These are phyloP conservation scores for Uria lomvia DNA, from an alignment of 2,113 vertebrate species.

Conservation along the genomic window DNA sequence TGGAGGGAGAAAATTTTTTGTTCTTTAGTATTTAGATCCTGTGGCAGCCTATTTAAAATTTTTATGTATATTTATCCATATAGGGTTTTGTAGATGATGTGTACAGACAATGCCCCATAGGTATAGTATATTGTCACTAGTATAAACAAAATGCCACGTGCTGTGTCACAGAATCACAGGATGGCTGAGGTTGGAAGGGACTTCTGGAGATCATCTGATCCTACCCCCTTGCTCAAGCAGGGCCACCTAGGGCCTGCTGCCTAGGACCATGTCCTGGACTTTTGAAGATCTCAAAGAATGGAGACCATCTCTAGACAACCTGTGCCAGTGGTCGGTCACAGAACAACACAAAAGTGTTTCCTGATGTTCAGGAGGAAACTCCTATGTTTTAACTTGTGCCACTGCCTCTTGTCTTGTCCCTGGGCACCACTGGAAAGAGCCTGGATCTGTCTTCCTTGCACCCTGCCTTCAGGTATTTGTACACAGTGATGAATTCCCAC, in stretches of 20 bases:
- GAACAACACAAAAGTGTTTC: neutral
- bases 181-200: neutral
- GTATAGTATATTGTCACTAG: neutral
- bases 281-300: neutral
- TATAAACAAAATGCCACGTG: neutral
- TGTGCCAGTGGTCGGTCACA: neutral
- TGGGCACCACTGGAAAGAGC: neutral
- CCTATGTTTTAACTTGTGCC: neutral
- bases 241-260: rapidly evolving
- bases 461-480: neutral
- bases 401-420: neutral
- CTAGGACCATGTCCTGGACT: neutral
- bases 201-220: neutral
- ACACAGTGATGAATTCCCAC: neutral
- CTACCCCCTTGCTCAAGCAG: neutral
- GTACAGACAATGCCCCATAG: neutral
- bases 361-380: neutral
- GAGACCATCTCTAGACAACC: neutral
- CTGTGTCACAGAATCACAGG: neutral
- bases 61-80: neutral
- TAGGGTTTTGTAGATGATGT: neutral
- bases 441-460: neutral
- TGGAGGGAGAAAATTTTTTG: neutral
- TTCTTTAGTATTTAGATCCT: neutral
- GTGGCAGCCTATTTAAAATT: neutral